phyloP scores from a whole-genome alignment of 2,797 vertebrate genomes.

The Ctenochaetus hawaiiensis region DNA sequence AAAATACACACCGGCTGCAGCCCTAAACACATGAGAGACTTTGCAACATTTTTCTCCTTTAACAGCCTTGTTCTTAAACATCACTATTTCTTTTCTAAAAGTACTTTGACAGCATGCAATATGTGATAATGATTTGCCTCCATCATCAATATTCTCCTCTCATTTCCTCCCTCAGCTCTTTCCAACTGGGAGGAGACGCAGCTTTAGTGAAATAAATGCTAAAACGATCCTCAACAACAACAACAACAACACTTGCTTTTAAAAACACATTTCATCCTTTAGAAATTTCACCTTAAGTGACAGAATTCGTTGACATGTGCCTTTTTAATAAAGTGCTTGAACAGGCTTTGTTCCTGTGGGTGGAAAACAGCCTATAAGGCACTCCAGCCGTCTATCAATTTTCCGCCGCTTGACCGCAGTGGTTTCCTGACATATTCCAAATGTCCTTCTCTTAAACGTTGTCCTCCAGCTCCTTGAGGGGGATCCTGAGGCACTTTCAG shows the following conservation, averaged over 20 bases:
- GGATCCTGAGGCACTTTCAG: conserved; percentile 17
- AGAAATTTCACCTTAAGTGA: not conserved
- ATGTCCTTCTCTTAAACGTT: not conserved
- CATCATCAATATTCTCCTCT: conserved; percentile 12
- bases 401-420: not conserved
- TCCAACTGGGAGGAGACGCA: conserved; percentile 13
- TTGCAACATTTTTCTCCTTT: too few relatives aligned
- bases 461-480: not conserved
- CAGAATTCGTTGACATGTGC: not conserved
- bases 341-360: not conserved
- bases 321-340: not conserved
- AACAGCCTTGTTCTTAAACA: too few relatives aligned
- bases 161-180: conserved; percentile 4
- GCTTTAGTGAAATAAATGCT: conserved; percentile 9
- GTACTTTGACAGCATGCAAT: too few relatives aligned
- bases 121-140: conserved; percentile 9
- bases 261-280: not conserved
- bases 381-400: not conserved
- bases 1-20: not conserved
- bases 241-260: not conserved
- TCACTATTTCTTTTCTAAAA: too few relatives aligned
- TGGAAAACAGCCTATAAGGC: not conserved
- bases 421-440: not conserved
- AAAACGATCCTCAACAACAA: conserved; percentile 16
- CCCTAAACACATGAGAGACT: not conserved